Evolutionary conservation across 2,888 invertebrate species (phyloP).

Genomic region (Alcis repandata): DNA sequence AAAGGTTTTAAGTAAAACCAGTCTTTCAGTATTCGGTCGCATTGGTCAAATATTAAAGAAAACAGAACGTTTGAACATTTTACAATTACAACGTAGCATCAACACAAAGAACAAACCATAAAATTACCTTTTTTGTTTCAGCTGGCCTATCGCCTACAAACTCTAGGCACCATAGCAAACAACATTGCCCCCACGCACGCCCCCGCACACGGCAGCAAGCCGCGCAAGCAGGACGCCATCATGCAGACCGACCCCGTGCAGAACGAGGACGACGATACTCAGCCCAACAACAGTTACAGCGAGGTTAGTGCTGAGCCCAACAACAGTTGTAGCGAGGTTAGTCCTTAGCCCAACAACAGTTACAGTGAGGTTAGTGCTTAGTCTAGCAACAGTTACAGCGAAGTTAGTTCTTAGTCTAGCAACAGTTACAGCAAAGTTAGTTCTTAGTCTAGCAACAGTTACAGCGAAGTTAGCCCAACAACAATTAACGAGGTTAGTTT

Average conservation of each 20-base stretch:
- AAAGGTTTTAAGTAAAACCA: no score
- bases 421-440: background rate
- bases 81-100: no score
- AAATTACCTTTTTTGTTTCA: slow-evolving; percentile 47
- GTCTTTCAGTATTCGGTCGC: no score
- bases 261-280: slow-evolving; percentile 70
- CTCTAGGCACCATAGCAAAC: slow-evolving; percentile 62
- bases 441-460: slow-evolving; percentile 64
- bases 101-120: no score
- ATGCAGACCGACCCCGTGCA: slow-evolving; percentile 81
- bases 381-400: background rate
- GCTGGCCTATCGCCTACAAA: slow-evolving; percentile 71
- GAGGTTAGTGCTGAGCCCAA: slow-evolving; percentile 42
- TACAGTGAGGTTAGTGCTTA: background rate
- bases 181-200: slow-evolving; percentile 55
- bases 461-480: slow-evolving; percentile 53
- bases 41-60: no score
- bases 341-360: background rate
- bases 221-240: slow-evolving; percentile 78
- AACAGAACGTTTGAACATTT: no score
- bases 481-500: background rate
- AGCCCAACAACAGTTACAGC: slow-evolving; percentile 68
- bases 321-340: background rate
- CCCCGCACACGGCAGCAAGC: slow-evolving; percentile 52
- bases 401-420: background rate